These are phyloP conservation scores for Yoshiicerus persimilis DNA, from an alignment of 1,140 invertebrate species.

Conservation along the genomic window DNA sequence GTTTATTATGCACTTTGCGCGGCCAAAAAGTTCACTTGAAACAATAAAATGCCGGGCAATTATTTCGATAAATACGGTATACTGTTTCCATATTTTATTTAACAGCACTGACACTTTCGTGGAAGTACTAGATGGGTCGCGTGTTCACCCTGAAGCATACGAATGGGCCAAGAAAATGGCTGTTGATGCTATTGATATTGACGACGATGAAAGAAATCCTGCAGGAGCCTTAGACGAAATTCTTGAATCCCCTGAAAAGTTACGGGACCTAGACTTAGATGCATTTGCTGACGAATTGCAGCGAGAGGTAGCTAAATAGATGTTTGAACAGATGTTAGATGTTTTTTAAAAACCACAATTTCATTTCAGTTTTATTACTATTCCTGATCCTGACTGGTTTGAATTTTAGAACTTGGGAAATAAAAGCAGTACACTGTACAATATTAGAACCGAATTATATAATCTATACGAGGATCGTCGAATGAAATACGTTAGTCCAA, in stretches of 20 bases:
- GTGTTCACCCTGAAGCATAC: conserved; percentile 98
- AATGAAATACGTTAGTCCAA: conserved; percentile 73
- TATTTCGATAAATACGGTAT: no score
- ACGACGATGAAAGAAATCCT: conserved; percentile 73
- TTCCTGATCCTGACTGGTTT: conserved; percentile 29
- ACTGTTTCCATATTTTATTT: neutral
- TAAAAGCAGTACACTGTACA: conserved; percentile 95
- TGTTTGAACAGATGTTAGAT: conserved; percentile 52
- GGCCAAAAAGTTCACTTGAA: no score
- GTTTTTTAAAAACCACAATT: neutral
- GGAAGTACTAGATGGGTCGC: conserved; percentile 94
- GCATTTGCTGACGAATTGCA: conserved; percentile 98
- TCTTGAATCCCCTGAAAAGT: conserved; percentile 87
- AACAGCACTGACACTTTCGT: conserved; percentile 91
- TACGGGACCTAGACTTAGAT: conserved; percentile 96
- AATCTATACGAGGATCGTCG: conserved; percentile 93
- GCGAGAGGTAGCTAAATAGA: conserved; percentile 73
- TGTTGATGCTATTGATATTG: conserved; percentile 84
- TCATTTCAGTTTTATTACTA: conserved; percentile 46
- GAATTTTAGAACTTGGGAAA: conserved; percentile 76
- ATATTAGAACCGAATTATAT: conserved; percentile 94
- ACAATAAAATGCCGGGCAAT: no score
- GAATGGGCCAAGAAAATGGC: conserved; percentile 99
- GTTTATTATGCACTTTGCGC: no score
- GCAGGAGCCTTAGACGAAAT: conserved; percentile 97